Evolutionary conservation across 2,888 invertebrate genomes (phyloP).

Genomic region (Ormyrus nitidulus): DNA sequence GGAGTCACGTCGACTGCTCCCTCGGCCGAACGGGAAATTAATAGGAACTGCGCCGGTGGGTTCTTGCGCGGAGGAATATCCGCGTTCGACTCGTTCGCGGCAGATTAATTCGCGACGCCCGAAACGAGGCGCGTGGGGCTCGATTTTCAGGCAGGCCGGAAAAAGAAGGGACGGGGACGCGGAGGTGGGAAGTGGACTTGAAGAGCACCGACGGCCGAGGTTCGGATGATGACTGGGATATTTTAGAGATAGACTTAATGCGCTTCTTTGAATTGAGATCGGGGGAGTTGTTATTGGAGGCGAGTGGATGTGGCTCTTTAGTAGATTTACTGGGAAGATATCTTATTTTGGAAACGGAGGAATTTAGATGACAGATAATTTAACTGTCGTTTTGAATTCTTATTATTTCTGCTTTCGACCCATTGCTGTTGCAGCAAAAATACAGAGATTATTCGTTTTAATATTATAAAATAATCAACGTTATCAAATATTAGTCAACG

Average conservation of each 20-base stretch:
- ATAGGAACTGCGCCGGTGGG: constrained; percentile 1
- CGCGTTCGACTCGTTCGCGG: neutral
- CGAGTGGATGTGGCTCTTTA: too few species aligned
- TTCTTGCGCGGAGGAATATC: neutral
- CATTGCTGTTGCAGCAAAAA: too few species aligned
- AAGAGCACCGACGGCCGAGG: neutral
- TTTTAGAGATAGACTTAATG: constrained; percentile 12
- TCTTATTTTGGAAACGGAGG: too few species aligned
- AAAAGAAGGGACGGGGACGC: neutral
- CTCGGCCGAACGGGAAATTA: constrained; percentile 28
- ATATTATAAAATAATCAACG: too few species aligned
- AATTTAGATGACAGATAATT: too few species aligned
- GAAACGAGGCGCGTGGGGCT: neutral
- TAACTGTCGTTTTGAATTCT: too few species aligned
- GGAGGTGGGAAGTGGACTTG: neutral
- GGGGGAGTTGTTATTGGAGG: too few species aligned
- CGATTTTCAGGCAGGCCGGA: constrained; percentile 7
- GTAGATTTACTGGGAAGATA: too few species aligned
- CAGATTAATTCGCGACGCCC: constrained; percentile 29
- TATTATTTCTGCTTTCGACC: too few species aligned
- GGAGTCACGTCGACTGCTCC: neutral
- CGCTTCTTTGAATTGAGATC: neutral
- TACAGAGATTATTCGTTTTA: too few species aligned
- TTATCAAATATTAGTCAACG: too few species aligned
- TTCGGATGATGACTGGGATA: constrained; percentile 6